phyloP scores from a whole-genome alignment of 2,888 invertebrate species.

The Drosophila bunnanda region DNA sequence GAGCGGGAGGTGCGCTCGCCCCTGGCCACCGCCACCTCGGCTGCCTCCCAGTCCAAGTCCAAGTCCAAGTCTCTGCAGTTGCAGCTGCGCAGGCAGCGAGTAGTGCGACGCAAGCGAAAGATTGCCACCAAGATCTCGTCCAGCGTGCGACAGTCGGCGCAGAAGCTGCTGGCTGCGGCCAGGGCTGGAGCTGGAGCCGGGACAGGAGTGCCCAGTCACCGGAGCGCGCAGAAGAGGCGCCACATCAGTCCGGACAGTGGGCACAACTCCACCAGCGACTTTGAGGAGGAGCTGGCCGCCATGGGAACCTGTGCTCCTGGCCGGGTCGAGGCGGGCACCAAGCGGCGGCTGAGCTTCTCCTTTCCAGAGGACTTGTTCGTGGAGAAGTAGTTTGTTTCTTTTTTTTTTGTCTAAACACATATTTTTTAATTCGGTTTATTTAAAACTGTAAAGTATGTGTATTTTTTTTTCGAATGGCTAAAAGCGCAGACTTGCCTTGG shows the following conservation, averaged over 20 bases:
- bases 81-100: conserved; percentile 77
- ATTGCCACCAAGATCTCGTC: conserved; percentile 66
- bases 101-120: conserved; percentile 80
- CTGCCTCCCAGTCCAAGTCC: not conserved
- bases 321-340: conserved; percentile 63
- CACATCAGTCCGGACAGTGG: conserved; percentile 84
- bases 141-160: conserved; percentile 78
- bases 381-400: conserved; percentile 45
- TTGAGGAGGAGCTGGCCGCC: conserved; percentile 42
- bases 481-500: conserved; percentile 40
- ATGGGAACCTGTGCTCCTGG: conserved; percentile 16
- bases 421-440: conserved; percentile 23
- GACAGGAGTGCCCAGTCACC: conserved; percentile 66
- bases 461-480: conserved; percentile 40
- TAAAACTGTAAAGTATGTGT: not conserved
- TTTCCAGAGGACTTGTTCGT: conserved; percentile 85
- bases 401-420: conserved; percentile 7
- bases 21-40: conserved; percentile 16
- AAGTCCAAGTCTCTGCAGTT: conserved; percentile 58
- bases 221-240: conserved; percentile 50
- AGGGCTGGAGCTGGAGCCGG: conserved; percentile 45
- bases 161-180: conserved; percentile 68
- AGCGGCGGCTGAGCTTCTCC: conserved; percentile 83
- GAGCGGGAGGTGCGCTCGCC: conserved; percentile 83
- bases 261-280: conserved; percentile 82